Base-by-base conservation (phyloP, 2,888 invertebrate species). In the Lysandra coridon region DNA sequence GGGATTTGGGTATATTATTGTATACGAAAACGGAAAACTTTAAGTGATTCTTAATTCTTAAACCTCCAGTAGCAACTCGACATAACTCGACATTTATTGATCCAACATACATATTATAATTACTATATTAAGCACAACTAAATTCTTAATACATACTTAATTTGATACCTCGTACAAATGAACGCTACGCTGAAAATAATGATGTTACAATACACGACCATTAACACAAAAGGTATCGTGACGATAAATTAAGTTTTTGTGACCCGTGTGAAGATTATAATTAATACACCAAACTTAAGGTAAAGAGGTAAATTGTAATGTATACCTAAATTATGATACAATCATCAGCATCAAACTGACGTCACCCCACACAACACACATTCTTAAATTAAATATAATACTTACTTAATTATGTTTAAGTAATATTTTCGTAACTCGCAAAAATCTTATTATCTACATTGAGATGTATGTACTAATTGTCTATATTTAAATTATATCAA, bases 141-240 rank as follows among this genome's bases (percentile, higher is more conserved):
- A 53, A 53, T 14, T 53, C 53, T 53, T 3, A 49, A 10, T 69
- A 64, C n/a, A 5, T 23, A 23, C 30, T 30, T 30, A 64, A 64
- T 64, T 12, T n/a, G 4, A 30, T 14, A 62, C 33, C 2, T 69
- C 10, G n/a, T 33, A 14, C 4, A 69, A 69, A 14, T 33, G 33
- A 33, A 69, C 69, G 33, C 69, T 69, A 30, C 69, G 14, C 69
- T 69, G 64, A 64, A 69, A 33, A 69, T 64, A 64, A 64, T 64
- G 23, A 12, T 64, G 10, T 62, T 62, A 62, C 23, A 62, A 62
- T 23, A 44, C 14, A 40, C n/a, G 10, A 2, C 30, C 3, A 69
- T 33, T 69, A 69, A 33, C 69, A 30, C 33, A 69, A 69, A 69
- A 33, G 69, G 33, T 69, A 33, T 69, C 64, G 23, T 23, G 23